Evolutionary conservation across 92 coral and sea anemone genomes (phyloP).

Genomic region (Meandrina meandrites): DNA sequence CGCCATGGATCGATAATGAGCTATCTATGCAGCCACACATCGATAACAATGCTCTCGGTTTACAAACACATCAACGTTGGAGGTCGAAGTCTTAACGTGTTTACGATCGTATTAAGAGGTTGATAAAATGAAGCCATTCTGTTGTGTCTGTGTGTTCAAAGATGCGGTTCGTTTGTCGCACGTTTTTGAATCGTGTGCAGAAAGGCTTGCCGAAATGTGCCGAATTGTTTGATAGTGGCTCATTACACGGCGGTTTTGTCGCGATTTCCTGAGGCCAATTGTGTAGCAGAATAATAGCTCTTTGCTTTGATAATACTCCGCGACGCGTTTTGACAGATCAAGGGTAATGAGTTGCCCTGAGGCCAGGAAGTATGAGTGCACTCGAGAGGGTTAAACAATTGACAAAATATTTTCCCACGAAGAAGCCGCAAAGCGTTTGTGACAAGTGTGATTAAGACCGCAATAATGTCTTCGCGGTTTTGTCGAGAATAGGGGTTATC

Average conservation of each 20-base stretch:
- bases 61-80: constrained; percentile 47
- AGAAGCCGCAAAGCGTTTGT: constrained; percentile 74
- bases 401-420: constrained; percentile 90
- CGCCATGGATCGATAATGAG: constrained; percentile 49
- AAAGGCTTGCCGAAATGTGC: constrained; percentile 55
- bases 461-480: constrained; percentile 77
- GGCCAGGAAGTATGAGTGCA: constrained; percentile 66
- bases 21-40: constrained; percentile 36
- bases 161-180: constrained; percentile 51
- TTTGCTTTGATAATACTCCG: constrained; percentile 24
- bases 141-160: background rate
- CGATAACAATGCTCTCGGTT: constrained; percentile 42
- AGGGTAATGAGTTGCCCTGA: constrained; percentile 40
- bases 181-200: constrained; percentile 8
- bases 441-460: constrained; percentile 77
- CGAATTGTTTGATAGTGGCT: constrained; percentile 53
- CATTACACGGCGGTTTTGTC: constrained; percentile 61
- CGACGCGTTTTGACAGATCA: constrained; percentile 40
- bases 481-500: constrained; percentile 56
- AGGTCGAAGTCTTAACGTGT: constrained; percentile 39
- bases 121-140: background rate
- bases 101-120: constrained; percentile 38
- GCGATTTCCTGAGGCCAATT: constrained; percentile 64
- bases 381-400: constrained; percentile 65
- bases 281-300: constrained; percentile 56